Evolutionary conservation across 2,888 invertebrate species (phyloP), one percentile per base, ranked within the genome.

Genomic region (Metalampra italica): DNA sequence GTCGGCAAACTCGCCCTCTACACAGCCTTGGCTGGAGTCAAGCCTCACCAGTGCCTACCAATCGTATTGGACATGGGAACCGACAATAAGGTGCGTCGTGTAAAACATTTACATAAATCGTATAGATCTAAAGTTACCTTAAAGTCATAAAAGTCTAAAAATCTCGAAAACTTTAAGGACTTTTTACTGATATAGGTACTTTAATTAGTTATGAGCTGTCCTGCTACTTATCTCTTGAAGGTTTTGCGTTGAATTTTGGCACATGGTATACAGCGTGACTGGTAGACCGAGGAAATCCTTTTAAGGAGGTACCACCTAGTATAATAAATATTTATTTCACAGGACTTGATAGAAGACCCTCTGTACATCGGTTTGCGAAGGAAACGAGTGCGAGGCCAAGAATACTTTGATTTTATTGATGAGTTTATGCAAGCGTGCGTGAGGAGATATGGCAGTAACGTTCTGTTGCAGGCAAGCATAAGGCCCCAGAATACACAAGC

Each of bases 341-440:
- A 93, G 93, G 91, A 90, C 64, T 90, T 97, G 7, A 83, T 97
- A 45, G 93, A 95, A 74, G 98, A 98, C 90, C 97, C 97, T 0
- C 87, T 97, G 50, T 98, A 98, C 77, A 96, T 97, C 64, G 98
- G 98, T 13, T 81, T 97, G 45, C 91, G 95, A 45, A 95, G 97
- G 64, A 92, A 93, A 52, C 91, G 98, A 56, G 92, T 93, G 0
- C 91, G 92, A n/a, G 98, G 98, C 0, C 80, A 91, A 12, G 92
- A 92, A 52, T 98, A 98, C 76, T 96, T 97, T 62, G 94, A 94
- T 7, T 93, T 98, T 51, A 90, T 98, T 49, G 97, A 98, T 62
- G 98, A 98, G 80, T 98, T 98, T 75, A 98, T 98, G 97, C 86
- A 93, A 57, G 97, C 96, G 0, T 94, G 95, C 38, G 95, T 95